Percentiles rank a stretch among this genome's conserved stretches.
These are phyloP conservation scores for Caenorhabditis angaria DNA, from an alignment of 2,888 invertebrate species.

Conservation along the genomic window DNA sequence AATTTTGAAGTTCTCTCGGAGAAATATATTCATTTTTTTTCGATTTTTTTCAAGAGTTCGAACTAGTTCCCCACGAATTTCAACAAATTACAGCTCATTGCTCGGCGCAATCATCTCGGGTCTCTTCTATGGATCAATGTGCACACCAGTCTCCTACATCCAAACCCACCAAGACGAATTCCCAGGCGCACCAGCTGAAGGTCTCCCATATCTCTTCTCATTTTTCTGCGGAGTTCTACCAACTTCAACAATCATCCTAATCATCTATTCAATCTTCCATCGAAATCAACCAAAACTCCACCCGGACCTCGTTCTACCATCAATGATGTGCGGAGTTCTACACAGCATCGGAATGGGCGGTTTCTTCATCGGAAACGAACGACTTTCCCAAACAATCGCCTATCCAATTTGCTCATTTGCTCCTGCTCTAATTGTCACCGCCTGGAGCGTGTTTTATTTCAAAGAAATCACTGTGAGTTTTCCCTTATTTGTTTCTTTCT, in stretches of 20 bases:
- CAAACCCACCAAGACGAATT: conserved; percentile 70
- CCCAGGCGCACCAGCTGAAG: conserved; percentile 45
- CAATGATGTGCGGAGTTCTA: conserved; percentile 73
- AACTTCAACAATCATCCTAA: conserved; percentile 71
- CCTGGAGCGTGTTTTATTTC: conserved; percentile 74
- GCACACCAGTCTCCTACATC: conserved; percentile 74
- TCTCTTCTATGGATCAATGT: conserved; percentile 73
- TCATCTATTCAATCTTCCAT: conserved; percentile 70
- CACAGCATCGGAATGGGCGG: conserved; percentile 73
- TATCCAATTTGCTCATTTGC: conserved; percentile 75
- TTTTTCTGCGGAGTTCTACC: conserved; percentile 74
- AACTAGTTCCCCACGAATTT: background rate
- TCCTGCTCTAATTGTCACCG: conserved; percentile 73
- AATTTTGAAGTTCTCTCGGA: too few species aligned
- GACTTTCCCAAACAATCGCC: conserved; percentile 74
- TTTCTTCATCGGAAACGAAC: conserved; percentile 74
- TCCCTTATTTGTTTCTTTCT: background rate
- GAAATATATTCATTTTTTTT: too few species aligned
- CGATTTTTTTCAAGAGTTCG: too few species aligned
- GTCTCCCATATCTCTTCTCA: conserved; percentile 73
- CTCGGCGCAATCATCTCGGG: conserved; percentile 73
- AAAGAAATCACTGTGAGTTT: conserved; percentile 73
- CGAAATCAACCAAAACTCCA: conserved; percentile 62
- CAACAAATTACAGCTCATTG: conserved; percentile 71
- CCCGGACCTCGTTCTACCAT: conserved; percentile 73